Percentiles rank a stretch among this genome's conserved stretches.
Conservation (phyloP, 2,113 vertebrate species). For the Oreochromis aureus region DNA sequence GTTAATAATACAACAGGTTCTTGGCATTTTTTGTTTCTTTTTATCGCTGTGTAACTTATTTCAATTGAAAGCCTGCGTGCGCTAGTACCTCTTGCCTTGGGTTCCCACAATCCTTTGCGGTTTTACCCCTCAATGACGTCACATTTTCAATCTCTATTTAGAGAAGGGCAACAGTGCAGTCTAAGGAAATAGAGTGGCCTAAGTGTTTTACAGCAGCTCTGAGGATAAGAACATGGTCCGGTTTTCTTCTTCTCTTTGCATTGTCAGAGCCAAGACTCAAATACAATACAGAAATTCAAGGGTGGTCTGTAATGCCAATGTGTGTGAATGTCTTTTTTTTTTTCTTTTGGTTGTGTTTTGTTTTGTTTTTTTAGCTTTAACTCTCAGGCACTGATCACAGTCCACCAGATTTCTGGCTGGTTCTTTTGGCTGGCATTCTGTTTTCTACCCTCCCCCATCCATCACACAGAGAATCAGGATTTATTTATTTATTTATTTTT, state of each 20-base stretch:
- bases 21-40: no score
- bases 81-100: no score
- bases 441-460: slow-evolving; percentile 33
- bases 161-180: slow-evolving; percentile 16
- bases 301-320: neutral
- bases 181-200: slow-evolving; percentile 20
- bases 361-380: neutral
- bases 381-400: slow-evolving; percentile 42
- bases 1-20: no score
- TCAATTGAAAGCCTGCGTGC: no score
- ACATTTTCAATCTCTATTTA: no score
- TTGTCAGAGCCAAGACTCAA: slow-evolving; percentile 17
- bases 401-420: slow-evolving; percentile 33
- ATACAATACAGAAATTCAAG: slow-evolving; percentile 10
- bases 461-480: slow-evolving; percentile 39
- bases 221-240: slow-evolving; percentile 21
- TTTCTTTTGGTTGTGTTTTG: neutral
- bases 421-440: slow-evolving; percentile 24
- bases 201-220: slow-evolving; percentile 47
- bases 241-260: slow-evolving; percentile 10
- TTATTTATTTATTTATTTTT: slow-evolving; percentile 12
- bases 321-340: neutral
- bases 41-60: no score
- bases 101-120: no score
- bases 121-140: no score